Percentiles rank a stretch among this genome's conserved stretches.
Conservation (phyloP, 37 sponge, comb jelly and placozoan genomes). For the Dysidea cf. avara region DNA sequence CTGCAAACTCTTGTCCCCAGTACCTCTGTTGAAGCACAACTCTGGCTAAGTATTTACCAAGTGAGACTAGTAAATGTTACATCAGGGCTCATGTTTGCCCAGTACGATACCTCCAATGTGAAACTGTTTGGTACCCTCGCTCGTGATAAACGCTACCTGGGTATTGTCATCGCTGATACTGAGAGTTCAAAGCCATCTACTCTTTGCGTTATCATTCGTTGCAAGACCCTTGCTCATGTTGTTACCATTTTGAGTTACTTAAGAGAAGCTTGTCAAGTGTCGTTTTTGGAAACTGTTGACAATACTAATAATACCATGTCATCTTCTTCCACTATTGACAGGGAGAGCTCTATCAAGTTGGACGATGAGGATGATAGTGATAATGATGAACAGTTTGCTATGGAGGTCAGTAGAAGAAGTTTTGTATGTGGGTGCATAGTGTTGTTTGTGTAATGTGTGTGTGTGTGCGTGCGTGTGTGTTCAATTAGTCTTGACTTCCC, state of each 20-base stretch:
- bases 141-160: conserved; percentile 45
- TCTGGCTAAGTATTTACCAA: conserved; percentile 43
- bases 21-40: conserved; percentile 7
- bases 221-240: conserved; percentile 51
- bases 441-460: no score
- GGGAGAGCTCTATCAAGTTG: no score
- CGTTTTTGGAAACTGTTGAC: conserved; percentile 23
- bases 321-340: no score
- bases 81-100: background rate
- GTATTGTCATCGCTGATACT: conserved; percentile 35
- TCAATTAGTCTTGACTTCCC: no score
- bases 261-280: conserved; percentile 50
- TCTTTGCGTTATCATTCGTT: conserved; percentile 40
- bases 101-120: conserved; percentile 47
- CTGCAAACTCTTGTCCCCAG: conserved; percentile 27
- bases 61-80: conserved; percentile 24
- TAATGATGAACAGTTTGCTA: no score
- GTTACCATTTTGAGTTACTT: conserved; percentile 41
- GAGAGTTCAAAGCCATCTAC: conserved; percentile 58
- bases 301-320: no score
- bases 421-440: no score
- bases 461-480: no score
- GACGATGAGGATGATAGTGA: no score
- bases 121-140: conserved; percentile 42
- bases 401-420: no score